Conservation (phyloP, 1,140 invertebrate genomes). For the Hyphantria cunea region DNA sequence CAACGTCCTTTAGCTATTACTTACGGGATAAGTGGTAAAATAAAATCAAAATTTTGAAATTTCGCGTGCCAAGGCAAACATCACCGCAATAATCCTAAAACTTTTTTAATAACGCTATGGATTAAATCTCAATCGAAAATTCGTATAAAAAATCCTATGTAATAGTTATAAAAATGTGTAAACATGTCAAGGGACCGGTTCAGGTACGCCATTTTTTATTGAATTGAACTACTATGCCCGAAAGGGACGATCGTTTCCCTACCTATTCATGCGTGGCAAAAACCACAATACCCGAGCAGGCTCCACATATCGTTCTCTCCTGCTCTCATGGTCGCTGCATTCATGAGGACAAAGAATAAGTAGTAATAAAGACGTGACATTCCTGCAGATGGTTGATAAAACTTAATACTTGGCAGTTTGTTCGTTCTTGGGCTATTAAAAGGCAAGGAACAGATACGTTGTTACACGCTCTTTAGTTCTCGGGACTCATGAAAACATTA, state of each 20-base stretch:
- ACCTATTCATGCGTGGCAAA: slow-evolving; percentile 51
- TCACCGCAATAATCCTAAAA: slow-evolving; percentile 63
- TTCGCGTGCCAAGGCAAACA: slow-evolving; percentile 52
- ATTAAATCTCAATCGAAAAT: slow-evolving; percentile 74
- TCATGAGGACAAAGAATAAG: slow-evolving; percentile 77
- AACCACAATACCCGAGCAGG: slow-evolving; percentile 50
- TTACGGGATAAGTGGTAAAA: slow-evolving; percentile 33
- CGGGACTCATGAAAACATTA: slow-evolving; percentile 76
- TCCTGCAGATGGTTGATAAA: slow-evolving; percentile 79
- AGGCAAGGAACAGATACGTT: slow-evolving; percentile 72
- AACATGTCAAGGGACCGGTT: slow-evolving; percentile 74
- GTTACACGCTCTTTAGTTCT: slow-evolving; percentile 75
- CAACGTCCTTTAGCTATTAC: slow-evolving; percentile 22
- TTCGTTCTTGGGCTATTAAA: slow-evolving; percentile 73
- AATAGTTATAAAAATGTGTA: slow-evolving; percentile 77
- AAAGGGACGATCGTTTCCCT: slow-evolving; percentile 56
- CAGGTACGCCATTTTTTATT: slow-evolving; percentile 79
- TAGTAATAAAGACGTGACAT: slow-evolving; percentile 79
- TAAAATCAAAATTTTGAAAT: slow-evolving; percentile 46
- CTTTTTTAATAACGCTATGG: slow-evolving; percentile 77
- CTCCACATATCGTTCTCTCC: slow-evolving; percentile 48
- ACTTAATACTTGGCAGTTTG: slow-evolving; percentile 75
- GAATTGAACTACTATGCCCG: slow-evolving; percentile 71
- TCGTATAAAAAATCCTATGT: slow-evolving; percentile 67
- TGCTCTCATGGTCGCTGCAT: slow-evolving; percentile 52